Conservation (phyloP, 2,888 invertebrate species). For the Erpobdella octoculata region DNA sequence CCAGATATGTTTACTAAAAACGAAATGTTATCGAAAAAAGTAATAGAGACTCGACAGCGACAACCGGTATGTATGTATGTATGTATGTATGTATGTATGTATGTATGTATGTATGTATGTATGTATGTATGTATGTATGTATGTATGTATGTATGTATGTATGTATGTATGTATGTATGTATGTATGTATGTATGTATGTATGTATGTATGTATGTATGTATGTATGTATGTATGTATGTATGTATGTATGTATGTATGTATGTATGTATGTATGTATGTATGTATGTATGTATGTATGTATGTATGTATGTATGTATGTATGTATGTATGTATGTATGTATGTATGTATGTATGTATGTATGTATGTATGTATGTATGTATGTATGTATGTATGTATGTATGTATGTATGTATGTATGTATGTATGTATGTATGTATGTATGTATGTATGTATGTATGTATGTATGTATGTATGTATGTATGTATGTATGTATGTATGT, state of each 20-base stretch:
- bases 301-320: slow-evolving; percentile 26
- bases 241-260: slow-evolving; percentile 32
- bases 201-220: slow-evolving; percentile 25
- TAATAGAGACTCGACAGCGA: too few species aligned
- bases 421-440: slow-evolving; percentile 10
- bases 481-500: slow-evolving; percentile 7
- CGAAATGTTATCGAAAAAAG: too few species aligned
- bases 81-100: slow-evolving; percentile 7
- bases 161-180: slow-evolving; percentile 16
- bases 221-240: slow-evolving; percentile 34
- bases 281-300: slow-evolving; percentile 25
- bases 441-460: slow-evolving; percentile 19
- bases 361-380: slow-evolving; percentile 3
- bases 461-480: slow-evolving; percentile 18
- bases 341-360: background rate
- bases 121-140: slow-evolving; percentile 28
- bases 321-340: slow-evolving; percentile 9
- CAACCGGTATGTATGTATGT: background rate
- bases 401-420: slow-evolving; percentile 19
- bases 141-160: slow-evolving; percentile 16
- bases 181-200: slow-evolving; percentile 18
- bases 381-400: slow-evolving; percentile 19
- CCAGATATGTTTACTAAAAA: too few species aligned
- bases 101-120: slow-evolving; percentile 23
- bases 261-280: slow-evolving; percentile 29